Evolutionary conservation across 2,888 invertebrate genomes (phyloP).

Genomic region (Apamea crenata): DNA sequence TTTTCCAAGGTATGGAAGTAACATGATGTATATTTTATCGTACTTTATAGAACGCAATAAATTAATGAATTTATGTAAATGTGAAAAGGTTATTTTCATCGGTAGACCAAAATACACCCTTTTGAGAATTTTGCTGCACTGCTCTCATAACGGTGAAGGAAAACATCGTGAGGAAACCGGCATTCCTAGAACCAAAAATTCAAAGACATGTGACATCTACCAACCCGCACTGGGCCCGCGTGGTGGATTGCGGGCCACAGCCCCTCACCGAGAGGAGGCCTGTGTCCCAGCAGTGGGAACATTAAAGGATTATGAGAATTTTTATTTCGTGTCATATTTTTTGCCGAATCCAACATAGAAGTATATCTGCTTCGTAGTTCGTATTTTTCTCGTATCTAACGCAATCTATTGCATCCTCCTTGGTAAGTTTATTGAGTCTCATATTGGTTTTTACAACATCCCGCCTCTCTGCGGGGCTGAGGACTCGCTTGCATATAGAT

Average conservation of each 20-base stretch:
- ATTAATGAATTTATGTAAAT: not conserved
- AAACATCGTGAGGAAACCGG: no score
- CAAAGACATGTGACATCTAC: no score
- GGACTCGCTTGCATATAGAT: not conserved
- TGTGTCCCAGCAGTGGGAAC: no score
- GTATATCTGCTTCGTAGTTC: conserved; percentile 1
- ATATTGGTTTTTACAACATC: conserved; percentile 33
- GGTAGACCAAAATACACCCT: not conserved
- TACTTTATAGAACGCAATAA: not conserved
- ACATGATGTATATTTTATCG: not conserved
- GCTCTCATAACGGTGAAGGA: no score
- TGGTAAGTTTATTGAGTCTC: conserved; percentile 37
- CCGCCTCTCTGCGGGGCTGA: not conserved
- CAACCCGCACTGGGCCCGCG: no score
- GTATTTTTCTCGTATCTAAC: conserved; percentile 11
- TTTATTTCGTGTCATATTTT: not conserved
- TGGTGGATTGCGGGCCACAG: no score
- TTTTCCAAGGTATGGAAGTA: not conserved
- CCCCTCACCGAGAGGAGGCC: no score
- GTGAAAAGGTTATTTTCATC: not conserved
- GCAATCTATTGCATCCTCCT: conserved; percentile 37
- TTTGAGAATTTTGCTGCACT: not conserved
- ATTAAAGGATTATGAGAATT: no score
- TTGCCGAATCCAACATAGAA: conserved; percentile 6
- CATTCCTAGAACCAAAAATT: no score